These are phyloP conservation scores for Tipula helvola DNA, from an alignment of 2,888 invertebrate species.

Conservation along the genomic window DNA sequence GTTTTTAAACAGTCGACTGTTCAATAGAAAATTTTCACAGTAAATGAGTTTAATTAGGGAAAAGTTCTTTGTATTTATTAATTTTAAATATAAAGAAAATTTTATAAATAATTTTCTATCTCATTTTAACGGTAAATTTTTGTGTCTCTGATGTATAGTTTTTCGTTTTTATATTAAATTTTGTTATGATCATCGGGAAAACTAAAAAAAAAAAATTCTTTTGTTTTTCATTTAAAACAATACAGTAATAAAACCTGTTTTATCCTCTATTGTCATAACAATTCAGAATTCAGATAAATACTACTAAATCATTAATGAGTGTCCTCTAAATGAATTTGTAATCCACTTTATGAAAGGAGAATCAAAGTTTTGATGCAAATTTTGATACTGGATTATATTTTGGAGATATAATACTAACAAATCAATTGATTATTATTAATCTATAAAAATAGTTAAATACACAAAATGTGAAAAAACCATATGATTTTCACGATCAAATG, in stretches of 20 bases:
- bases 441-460: neutral
- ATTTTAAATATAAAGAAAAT: neutral
- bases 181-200: neutral
- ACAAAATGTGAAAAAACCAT: constrained; percentile 10
- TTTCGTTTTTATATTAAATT: neutral
- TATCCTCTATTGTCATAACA: neutral
- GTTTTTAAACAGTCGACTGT: neutral
- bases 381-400: neutral
- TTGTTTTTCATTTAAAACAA: neutral
- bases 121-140: neutral
- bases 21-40: neutral
- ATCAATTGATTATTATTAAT: neutral
- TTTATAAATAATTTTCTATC: neutral
- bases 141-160: neutral
- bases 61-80: constrained; percentile 1
- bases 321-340: no score
- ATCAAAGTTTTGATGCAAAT: neutral
- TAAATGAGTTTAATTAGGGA: constrained; percentile 1
- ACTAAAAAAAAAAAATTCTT: neutral
- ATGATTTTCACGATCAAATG: constrained; percentile 11
- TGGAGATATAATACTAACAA: neutral
- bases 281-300: neutral
- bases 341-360: no score
- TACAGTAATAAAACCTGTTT: neutral
- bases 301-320: no score